Evolutionary conservation across 2,797 vertebrate species (phyloP), one percentile per base, ranked within the genome.

Genomic region (Oreochromis mossambicus): DNA sequence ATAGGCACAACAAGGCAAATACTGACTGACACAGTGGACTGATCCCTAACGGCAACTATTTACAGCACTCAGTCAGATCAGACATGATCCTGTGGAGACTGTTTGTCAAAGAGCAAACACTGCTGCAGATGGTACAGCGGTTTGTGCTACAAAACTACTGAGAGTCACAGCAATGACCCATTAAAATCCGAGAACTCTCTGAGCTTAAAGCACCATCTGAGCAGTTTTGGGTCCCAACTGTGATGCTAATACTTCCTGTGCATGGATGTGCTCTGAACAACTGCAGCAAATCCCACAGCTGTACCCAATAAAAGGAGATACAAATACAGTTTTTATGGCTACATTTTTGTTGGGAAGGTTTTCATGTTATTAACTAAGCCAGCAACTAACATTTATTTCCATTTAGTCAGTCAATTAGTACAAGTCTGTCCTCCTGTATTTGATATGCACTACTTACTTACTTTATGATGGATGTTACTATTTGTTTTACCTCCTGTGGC

Each of bases 61-160:
- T 88, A 80, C 17, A 79, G 38, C 77, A 41, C 41, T 91, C 88
- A 89, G 85, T 48, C 81, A 82, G 41, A 29, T 73, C 70, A 82
- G 76, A 84, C 61, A 6, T 78, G 63, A 87, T 73, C 55, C 52
- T 9, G 50, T 52, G 68, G 73, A 87, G 68, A 80, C 82, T 84
- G 89, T 90, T 85, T 86, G 75, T 68, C 79, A 90, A 94, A 93
- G 89, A 91, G 46, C 76, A 58, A 68, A 63, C 73, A 78, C 50
- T 9, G 21, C 83, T 75, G 82, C 58, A 83, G 73, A 86, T 9
- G 41, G 26, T 15, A 50, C 52, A 41, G 46, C 12, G 6, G 66
- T 43, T 36, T 36, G 13, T 21, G 63, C 26, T 73, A 29, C 21
- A 50, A 70, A 46, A 55, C 73, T 77, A 41, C 83, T 54, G 36